These are phyloP conservation scores for Enteromius anoplus DNA, from an alignment of 2,797 vertebrate species.

Conservation along the genomic window DNA sequence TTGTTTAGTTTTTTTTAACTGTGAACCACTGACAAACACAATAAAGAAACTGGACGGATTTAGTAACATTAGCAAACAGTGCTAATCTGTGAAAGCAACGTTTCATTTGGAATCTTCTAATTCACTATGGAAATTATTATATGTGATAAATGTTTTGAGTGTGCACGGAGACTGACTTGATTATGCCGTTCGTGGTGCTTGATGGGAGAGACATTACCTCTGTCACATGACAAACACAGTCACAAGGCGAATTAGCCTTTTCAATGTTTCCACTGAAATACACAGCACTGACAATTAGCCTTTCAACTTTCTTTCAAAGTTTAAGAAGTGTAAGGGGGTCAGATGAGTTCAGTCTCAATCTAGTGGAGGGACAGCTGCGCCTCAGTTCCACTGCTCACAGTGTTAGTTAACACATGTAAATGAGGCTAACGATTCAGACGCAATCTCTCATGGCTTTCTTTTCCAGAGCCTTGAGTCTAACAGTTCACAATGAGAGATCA, in stretches of 20 bases:
- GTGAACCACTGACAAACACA: no score
- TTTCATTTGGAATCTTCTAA: neutral
- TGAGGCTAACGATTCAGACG: slow-evolving; percentile 68
- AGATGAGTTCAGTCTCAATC: slow-evolving; percentile 58
- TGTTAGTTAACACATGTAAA: slow-evolving; percentile 81
- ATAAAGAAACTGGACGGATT: neutral
- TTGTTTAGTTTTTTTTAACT: no score
- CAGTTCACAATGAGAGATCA: slow-evolving; percentile 64
- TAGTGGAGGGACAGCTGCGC: slow-evolving; percentile 76
- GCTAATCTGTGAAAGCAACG: neutral
- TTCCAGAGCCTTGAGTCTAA: slow-evolving; percentile 55
- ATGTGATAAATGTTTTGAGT: neutral
- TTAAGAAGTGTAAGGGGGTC: slow-evolving; percentile 10
- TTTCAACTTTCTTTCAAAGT: slow-evolving; percentile 17
- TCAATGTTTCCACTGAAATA: slow-evolving; percentile 3
- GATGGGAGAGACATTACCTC: neutral
- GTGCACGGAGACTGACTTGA: neutral
- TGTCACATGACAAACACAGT: neutral
- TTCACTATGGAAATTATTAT: neutral
- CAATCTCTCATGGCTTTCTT: slow-evolving; percentile 69
- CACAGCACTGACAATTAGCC: neutral
- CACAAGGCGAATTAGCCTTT: slow-evolving; percentile 2
- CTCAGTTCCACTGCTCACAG: slow-evolving; percentile 73
- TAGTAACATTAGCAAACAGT: neutral
- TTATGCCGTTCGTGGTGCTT: neutral